Percentiles rank a stretch among this genome's conserved stretches.
Evolutionary conservation across 2,797 vertebrate species (phyloP).

Genomic region (Acridotheres tristis): DNA sequence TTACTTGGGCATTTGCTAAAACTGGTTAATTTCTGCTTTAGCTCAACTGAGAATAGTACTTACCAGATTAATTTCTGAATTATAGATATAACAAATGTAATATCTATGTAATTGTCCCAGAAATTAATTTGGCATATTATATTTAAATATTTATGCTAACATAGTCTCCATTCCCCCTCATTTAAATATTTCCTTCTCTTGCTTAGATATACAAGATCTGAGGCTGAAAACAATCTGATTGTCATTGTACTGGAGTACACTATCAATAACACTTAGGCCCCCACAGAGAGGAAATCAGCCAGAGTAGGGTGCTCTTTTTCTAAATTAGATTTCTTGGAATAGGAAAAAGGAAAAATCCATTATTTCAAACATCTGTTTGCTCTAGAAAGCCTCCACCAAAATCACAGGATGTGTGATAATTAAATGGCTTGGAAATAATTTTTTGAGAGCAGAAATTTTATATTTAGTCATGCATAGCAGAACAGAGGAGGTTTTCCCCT

Average conservation of each 20-base stretch:
- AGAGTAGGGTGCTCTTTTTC: neutral
- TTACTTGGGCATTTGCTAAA: neutral
- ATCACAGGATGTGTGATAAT: neutral
- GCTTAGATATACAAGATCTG: neutral
- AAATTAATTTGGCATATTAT: constrained; percentile 22
- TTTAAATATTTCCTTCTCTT: constrained; percentile 10
- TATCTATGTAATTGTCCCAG: constrained; percentile 1
- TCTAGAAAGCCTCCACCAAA: neutral
- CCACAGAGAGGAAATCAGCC: neutral
- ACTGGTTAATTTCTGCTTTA: constrained; percentile 22
- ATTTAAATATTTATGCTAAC: constrained; percentile 44
- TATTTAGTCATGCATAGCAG: neutral
- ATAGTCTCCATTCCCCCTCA: neutral
- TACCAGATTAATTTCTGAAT: constrained; percentile 36
- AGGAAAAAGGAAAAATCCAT: constrained; percentile 22
- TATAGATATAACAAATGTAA: constrained; percentile 4
- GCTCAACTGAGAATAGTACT: neutral
- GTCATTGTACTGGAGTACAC: neutral
- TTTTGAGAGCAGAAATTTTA: constrained; percentile 12
- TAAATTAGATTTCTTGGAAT: constrained; percentile 32
- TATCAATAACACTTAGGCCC: constrained; percentile 2
- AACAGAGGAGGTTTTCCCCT: neutral
- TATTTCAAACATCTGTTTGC: constrained; percentile 30
- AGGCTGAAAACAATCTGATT: constrained; percentile 7
- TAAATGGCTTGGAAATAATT: constrained; percentile 29